These are phyloP conservation scores for Alexandromys fortis DNA, from an alignment of 2,113 vertebrate species.

Conservation along the genomic window DNA sequence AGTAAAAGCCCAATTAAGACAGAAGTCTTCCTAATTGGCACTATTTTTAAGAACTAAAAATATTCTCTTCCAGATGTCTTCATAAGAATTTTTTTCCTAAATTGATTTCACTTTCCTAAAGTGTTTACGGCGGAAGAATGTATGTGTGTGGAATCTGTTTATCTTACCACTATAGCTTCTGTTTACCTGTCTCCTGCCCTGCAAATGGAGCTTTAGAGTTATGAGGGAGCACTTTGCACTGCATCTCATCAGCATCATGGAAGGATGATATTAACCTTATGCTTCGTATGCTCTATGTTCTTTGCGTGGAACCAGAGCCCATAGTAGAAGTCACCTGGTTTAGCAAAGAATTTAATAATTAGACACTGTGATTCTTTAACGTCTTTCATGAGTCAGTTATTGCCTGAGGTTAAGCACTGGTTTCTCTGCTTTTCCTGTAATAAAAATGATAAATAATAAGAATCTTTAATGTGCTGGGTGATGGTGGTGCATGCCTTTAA, in stretches of 20 bases:
- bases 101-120: slow-evolving; percentile 7
- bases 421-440: background rate
- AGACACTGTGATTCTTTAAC: background rate
- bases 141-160: background rate
- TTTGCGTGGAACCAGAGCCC: background rate
- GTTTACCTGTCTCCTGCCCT: background rate
- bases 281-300: accelerated
- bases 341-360: slow-evolving; percentile 14
- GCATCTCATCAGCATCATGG: background rate
- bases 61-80: slow-evolving; percentile 33
- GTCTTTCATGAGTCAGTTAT: background rate
- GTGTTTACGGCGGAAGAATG: background rate
- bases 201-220: background rate
- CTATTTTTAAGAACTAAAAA: slow-evolving; percentile 48
- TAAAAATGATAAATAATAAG: slow-evolving; percentile 48
- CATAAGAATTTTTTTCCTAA: background rate
- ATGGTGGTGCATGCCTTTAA: no score
- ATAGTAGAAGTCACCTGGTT: background rate
- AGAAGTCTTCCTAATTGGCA: background rate
- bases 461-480: background rate
- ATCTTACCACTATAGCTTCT: background rate
- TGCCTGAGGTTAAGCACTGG: background rate
- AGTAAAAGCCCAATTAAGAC: no score
- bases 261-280: background rate
- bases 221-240: background rate